Conservation (phyloP, 2,888 invertebrate species). For the Nephrocerus scutellatus region DNA sequence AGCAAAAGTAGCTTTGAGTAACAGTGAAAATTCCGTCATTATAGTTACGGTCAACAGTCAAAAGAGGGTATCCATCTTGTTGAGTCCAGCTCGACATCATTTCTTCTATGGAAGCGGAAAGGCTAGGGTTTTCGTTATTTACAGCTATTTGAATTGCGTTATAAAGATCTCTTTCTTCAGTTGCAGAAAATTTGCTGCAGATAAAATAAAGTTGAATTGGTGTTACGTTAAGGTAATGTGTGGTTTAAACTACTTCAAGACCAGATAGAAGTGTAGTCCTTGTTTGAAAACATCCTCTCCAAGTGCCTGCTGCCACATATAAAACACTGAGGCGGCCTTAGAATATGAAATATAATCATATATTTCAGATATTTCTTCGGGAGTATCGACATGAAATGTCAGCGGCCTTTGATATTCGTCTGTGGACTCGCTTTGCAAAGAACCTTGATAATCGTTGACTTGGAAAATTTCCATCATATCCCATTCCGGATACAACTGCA, state of each 20-base stretch:
- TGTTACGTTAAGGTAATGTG: not conserved
- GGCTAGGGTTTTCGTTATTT: conserved; percentile 1
- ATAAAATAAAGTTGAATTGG: not conserved
- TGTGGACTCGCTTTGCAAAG: conserved; percentile 26
- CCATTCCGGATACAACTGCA: conserved; percentile 55
- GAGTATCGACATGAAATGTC: conserved; percentile 72
- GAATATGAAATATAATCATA: conserved; percentile 80
- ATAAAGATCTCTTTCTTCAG: conserved; percentile 8
- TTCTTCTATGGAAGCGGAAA: conserved; percentile 23
- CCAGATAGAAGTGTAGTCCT: conserved; percentile 28
- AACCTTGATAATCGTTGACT: conserved; percentile 55
- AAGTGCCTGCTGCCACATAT: conserved; percentile 33
- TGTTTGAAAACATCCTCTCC: conserved; percentile 26
- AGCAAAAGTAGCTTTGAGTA: no score
- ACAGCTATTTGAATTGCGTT: conserved; percentile 4
- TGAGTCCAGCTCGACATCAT: conserved; percentile 53
- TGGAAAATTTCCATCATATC: conserved; percentile 65
- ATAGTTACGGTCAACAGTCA: conserved; percentile 49
- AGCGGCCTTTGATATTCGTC: conserved; percentile 69
- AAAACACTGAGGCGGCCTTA: conserved; percentile 50
- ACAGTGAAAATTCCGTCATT: conserved; percentile 43
- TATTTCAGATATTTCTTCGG: conserved; percentile 72
- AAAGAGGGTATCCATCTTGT: conserved; percentile 52
- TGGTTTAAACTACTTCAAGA: conserved; percentile 23
- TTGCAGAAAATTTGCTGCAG: conserved; percentile 5